Evolutionary conservation across 2,888 invertebrate species (phyloP).

Genomic region (Muschampia staudingeri): DNA sequence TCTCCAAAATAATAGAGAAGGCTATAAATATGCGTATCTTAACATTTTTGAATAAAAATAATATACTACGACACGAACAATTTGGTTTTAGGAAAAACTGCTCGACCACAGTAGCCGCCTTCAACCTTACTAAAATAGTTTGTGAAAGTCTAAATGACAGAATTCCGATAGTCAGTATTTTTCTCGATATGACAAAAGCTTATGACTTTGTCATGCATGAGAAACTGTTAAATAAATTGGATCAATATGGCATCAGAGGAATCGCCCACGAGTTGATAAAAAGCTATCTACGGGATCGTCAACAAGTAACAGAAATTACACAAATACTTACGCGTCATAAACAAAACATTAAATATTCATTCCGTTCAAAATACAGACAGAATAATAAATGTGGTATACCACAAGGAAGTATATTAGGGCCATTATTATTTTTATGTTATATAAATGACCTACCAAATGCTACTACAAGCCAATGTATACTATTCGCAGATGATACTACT

Average conservation of each 20-base stretch:
- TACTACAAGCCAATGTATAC: constrained; percentile 20
- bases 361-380: neutral
- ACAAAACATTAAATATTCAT: neutral
- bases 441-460: constrained; percentile 20
- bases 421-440: constrained; percentile 29
- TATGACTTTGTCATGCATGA: constrained; percentile 72
- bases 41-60: constrained; percentile 34
- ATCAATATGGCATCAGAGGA: constrained; percentile 47
- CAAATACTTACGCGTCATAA: constrained; percentile 64
- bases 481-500: constrained; percentile 30
- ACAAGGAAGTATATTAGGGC: constrained; percentile 42
- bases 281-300: constrained; percentile 4
- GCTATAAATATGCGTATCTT: constrained; percentile 32
- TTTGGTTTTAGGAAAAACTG: constrained; percentile 50
- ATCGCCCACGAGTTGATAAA: neutral
- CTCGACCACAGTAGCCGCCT: constrained; percentile 52
- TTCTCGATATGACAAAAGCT: constrained; percentile 77
- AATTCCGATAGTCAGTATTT: constrained; percentile 29
- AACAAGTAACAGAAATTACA: constrained; percentile 53
- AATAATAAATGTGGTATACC: constrained; percentile 24
- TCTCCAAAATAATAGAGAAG: neutral
- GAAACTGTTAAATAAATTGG: constrained; percentile 44
- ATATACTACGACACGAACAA: constrained; percentile 43
- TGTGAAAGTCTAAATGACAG: constrained; percentile 46
- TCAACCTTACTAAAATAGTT: constrained; percentile 41